Conservation (phyloP, 2,888 invertebrate species). For the Neoitamus cyanurus region DNA sequence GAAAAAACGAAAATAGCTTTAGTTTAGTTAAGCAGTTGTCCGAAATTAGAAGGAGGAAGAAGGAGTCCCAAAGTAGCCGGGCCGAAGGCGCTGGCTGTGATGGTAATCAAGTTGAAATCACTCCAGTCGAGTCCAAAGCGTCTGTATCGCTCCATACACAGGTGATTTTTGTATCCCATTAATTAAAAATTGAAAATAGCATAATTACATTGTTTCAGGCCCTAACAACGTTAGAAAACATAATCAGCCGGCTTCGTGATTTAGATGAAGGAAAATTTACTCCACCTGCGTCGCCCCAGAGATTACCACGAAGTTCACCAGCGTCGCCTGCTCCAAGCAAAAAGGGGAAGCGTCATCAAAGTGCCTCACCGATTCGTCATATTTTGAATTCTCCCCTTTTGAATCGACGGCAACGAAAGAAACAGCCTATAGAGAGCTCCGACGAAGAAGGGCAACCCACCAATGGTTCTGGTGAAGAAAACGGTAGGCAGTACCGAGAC, state of each 20-base stretch:
- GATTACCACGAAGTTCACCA: slow-evolving; percentile 81
- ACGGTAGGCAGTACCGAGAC: slow-evolving; percentile 81
- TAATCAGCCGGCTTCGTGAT: slow-evolving; percentile 70
- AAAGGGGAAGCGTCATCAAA: slow-evolving; percentile 79
- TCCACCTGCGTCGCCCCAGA: slow-evolving; percentile 68
- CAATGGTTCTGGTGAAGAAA: slow-evolving; percentile 70
- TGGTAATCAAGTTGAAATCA: slow-evolving; percentile 60
- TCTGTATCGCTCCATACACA: slow-evolving; percentile 67
- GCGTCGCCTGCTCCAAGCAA: slow-evolving; percentile 79
- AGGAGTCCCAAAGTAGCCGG: slow-evolving; percentile 57
- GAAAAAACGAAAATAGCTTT: slow-evolving; percentile 64
- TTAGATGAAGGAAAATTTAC: slow-evolving; percentile 68
- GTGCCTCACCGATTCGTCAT: slow-evolving; percentile 83
- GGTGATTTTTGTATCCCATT: slow-evolving; percentile 55
- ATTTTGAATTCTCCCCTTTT: slow-evolving; percentile 87
- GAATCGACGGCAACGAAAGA: slow-evolving; percentile 79
- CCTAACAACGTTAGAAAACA: slow-evolving; percentile 70
- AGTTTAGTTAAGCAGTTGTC: slow-evolving; percentile 65
- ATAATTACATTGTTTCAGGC: slow-evolving; percentile 62
- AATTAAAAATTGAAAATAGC: background rate
- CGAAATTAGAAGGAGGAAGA: slow-evolving; percentile 64
- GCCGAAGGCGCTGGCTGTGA: background rate
- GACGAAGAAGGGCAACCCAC: slow-evolving; percentile 78
- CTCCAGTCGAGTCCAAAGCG: slow-evolving; percentile 64
- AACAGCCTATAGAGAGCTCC: slow-evolving; percentile 82